Evolutionary conservation across 1,140 invertebrate species (phyloP).

Genomic region (Drosophila eugracilis): DNA sequence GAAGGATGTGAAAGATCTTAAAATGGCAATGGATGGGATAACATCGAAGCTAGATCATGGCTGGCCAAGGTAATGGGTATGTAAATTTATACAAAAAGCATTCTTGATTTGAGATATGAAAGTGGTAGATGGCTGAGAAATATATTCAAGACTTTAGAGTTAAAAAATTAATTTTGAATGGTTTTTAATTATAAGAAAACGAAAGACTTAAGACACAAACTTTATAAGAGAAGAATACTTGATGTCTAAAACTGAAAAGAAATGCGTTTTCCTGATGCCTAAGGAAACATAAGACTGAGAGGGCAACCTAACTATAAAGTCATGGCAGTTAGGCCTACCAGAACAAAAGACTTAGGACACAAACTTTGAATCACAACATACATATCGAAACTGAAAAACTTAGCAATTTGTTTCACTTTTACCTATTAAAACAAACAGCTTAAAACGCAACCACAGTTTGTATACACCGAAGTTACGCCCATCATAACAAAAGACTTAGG

Average conservation of each 20-base stretch:
- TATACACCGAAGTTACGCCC: too few species aligned
- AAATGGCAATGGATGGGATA: conserved; percentile 25
- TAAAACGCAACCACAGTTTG: too few species aligned
- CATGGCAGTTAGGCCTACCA: not conserved
- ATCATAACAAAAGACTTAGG: conserved; percentile 10
- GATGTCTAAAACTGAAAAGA: not conserved
- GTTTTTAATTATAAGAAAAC: not conserved
- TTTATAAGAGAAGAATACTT: too few species aligned
- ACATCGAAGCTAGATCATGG: conserved; percentile 1
- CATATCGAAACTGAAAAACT: too few species aligned
- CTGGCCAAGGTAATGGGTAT: conserved; percentile 3
- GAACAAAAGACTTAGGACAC: not conserved
- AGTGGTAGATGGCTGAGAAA: not conserved
- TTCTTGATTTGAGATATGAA: not conserved
- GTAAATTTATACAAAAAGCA: conserved; percentile 8
- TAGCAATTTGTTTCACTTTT: too few species aligned
- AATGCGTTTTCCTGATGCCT: too few species aligned
- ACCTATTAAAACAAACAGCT: too few species aligned
- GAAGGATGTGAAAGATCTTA: conserved; percentile 22
- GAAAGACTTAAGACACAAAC: too few species aligned
- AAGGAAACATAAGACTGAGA: too few species aligned
- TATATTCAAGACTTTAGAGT: not conserved
- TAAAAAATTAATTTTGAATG: not conserved
- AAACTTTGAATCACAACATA: too few species aligned
- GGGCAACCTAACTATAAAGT: not conserved